phyloP scores from a whole-genome alignment of 2,113 vertebrate genomes.

The Nanger granti region DNA sequence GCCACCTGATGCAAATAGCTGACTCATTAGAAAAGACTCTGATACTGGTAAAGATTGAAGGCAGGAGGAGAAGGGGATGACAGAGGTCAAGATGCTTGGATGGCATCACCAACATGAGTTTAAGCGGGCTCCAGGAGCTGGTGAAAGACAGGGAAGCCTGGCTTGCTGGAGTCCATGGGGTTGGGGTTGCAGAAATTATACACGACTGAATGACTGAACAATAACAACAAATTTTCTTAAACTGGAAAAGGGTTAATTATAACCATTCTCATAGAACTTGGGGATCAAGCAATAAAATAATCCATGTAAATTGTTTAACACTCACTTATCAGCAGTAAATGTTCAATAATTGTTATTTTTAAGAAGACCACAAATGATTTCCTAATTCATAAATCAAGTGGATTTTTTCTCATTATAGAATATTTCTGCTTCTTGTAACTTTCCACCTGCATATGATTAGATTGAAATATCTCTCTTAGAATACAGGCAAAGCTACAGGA shows the following conservation, averaged over 20 bases:
- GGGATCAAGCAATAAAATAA: neutral
- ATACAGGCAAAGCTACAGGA: neutral
- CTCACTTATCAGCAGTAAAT: neutral
- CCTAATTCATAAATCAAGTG: neutral
- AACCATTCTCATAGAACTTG: neutral
- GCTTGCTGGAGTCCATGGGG: neutral
- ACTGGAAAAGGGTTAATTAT: neutral
- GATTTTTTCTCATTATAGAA: neutral
- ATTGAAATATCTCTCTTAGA: neutral
- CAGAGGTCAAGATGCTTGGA: neutral
- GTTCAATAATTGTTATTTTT: neutral
- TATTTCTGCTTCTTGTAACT: neutral
- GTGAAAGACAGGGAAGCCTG: neutral
- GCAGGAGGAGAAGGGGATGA: neutral
- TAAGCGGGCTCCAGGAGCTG: neutral
- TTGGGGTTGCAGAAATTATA: rapidly evolving
- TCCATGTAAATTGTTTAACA: neutral
- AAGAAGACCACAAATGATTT: neutral
- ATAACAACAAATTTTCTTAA: neutral
- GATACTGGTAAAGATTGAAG: neutral
- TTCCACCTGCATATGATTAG: neutral
- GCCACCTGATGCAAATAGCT: neutral
- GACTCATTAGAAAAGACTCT: neutral
- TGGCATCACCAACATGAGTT: neutral
- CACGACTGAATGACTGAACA: neutral